These are phyloP conservation scores for Notiomystis cincta DNA, from an alignment of 2,113 vertebrate species.

Conservation along the genomic window DNA sequence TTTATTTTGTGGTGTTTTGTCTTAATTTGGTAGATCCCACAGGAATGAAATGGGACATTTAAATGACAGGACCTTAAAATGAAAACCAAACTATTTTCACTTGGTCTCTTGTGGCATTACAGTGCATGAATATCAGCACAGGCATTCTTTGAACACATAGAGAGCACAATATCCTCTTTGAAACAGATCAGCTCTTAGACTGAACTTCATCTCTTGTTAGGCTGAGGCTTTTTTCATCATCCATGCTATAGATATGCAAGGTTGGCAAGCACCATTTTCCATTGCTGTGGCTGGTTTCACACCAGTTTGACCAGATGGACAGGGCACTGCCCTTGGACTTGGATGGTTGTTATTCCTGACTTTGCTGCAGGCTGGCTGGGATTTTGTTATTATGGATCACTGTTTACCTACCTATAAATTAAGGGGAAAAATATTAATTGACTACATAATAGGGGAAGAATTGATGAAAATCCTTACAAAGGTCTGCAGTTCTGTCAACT, in stretches of 20 bases:
- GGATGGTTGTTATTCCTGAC: neutral
- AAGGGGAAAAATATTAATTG: neutral
- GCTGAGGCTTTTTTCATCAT: neutral
- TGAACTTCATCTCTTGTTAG: neutral
- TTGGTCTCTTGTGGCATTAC: neutral
- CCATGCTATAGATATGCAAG: neutral
- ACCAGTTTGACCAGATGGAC: neutral
- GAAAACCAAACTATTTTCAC: neutral
- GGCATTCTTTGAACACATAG: neutral
- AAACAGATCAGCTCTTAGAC: neutral
- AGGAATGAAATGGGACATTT: neutral
- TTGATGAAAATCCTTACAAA: neutral
- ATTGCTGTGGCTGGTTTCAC: neutral
- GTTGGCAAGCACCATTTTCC: neutral
- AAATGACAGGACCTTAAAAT: neutral
- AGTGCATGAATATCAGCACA: neutral
- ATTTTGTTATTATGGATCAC: neutral
- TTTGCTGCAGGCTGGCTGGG: neutral
- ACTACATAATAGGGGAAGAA: neutral
- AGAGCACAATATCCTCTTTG: neutral
- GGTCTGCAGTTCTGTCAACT: neutral
- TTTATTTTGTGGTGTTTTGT: neutral
- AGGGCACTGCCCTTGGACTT: neutral
- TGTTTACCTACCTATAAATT: neutral
- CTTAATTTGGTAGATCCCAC: neutral